Conservation (phyloP, 2,113 vertebrate species). For the Stigmatopora argus region DNA sequence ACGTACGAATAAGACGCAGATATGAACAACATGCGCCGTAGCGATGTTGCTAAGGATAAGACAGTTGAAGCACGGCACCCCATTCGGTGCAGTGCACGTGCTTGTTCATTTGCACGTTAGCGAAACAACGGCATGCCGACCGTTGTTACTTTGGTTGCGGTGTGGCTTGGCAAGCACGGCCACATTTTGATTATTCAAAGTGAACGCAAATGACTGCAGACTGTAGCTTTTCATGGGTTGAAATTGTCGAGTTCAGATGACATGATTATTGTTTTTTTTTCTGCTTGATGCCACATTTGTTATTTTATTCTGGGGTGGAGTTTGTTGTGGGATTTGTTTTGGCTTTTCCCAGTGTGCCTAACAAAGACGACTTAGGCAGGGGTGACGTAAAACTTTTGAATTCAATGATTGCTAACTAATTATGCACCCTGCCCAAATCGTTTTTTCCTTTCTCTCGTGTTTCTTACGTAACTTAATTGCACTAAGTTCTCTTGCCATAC, state of each 20-base stretch:
- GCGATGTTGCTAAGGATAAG: too few species aligned
- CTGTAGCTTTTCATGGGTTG: constrained; percentile 6
- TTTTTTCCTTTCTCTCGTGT: background rate
- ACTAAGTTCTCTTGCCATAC: background rate
- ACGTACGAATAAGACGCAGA: constrained; percentile 20
- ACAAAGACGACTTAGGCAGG: background rate
- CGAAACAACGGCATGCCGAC: constrained; percentile 55
- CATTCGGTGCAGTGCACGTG: too few species aligned
- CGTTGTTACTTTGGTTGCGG: constrained; percentile 28
- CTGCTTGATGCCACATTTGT: background rate
- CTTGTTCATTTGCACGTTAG: constrained; percentile 54
- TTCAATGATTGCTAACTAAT: background rate
- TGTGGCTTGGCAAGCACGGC: constrained; percentile 6
- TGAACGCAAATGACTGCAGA: constrained; percentile 3
- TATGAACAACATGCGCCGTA: constrained; percentile 26
- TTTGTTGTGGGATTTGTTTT: background rate
- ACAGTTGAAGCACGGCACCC: background rate
- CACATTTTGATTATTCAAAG: constrained; percentile 63
- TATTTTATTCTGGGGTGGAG: background rate
- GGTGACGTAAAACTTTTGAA: background rate
- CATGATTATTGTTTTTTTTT: constrained; percentile 5
- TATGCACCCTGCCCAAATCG: background rate
- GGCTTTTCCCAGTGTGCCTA: background rate
- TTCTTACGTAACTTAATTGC: background rate
- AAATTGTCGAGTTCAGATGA: constrained; percentile 2